phyloP scores from a whole-genome alignment of 2,113 vertebrate species.

The Ochotona curzoniae region DNA sequence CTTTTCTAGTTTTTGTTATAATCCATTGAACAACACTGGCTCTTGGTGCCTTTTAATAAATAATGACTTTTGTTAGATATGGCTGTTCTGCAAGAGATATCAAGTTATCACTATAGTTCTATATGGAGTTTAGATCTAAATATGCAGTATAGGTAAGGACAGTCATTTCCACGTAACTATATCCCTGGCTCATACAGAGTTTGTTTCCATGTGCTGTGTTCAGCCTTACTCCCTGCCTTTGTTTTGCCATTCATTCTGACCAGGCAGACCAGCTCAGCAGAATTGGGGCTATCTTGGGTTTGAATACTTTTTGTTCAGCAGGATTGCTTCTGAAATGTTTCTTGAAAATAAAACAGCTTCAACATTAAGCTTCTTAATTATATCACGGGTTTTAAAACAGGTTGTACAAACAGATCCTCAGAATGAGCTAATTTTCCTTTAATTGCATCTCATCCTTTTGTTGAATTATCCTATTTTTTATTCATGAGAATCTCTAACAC shows the following conservation, averaged over 20 bases:
- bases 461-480: slow-evolving; percentile 63
- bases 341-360: slow-evolving; percentile 66
- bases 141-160: background rate
- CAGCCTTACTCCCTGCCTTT: background rate
- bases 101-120: background rate
- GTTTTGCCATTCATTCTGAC: background rate
- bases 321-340: slow-evolving; percentile 56
- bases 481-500: slow-evolving; percentile 75
- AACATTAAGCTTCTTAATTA: slow-evolving; percentile 56
- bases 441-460: slow-evolving; percentile 61
- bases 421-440: slow-evolving; percentile 65
- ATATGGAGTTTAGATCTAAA: background rate
- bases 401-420: slow-evolving; percentile 52
- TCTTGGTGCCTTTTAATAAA: background rate
- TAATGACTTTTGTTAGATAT: slow-evolving; percentile 27
- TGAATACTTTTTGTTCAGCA: background rate
- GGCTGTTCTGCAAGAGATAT: background rate
- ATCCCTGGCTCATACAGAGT: background rate
- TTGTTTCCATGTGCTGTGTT: background rate
- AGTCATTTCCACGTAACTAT: background rate
- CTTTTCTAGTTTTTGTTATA: background rate
- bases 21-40: background rate
- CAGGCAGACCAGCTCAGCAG: background rate
- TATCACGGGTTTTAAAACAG: slow-evolving; percentile 50
- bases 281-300: background rate